phyloP scores from a whole-genome alignment of 2,888 invertebrate species.

The Drosophila macrospina region DNA sequence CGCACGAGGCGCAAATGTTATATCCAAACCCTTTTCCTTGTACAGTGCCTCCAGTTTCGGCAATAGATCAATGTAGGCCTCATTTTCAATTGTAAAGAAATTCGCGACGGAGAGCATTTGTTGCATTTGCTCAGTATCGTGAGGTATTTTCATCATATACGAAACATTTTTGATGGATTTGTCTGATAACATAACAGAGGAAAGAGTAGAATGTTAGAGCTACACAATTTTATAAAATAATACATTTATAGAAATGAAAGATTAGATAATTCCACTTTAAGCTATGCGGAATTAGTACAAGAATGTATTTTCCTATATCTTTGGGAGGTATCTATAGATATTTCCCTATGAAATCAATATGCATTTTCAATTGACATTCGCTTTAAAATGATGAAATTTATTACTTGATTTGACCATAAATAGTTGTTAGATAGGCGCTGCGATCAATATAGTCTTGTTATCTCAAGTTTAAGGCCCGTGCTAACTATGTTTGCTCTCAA shows the following conservation, averaged over 20 bases:
- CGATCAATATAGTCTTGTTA: slow-evolving; percentile 6
- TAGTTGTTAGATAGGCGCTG: slow-evolving; percentile 14
- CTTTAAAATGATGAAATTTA: not conserved
- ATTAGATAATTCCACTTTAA: too few relatives aligned
- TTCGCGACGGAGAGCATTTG: slow-evolving; percentile 60
- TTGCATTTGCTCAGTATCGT: slow-evolving; percentile 57
- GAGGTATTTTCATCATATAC: slow-evolving; percentile 80
- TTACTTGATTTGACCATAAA: slow-evolving; percentile 16
- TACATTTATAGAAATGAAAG: too few relatives aligned
- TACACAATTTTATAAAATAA: too few relatives aligned
- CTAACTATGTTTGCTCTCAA: not conserved
- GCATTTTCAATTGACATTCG: not conserved
- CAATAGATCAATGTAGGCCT: slow-evolving; percentile 64
- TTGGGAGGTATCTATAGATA: too few relatives aligned
- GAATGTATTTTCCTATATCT: too few relatives aligned
- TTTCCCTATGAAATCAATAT: not conserved
- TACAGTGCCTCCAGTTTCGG: slow-evolving; percentile 74
- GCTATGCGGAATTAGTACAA: too few relatives aligned
- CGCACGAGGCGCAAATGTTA: slow-evolving; percentile 60
- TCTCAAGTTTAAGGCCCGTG: slow-evolving; percentile 3
- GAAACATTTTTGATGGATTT: slow-evolving; percentile 50
- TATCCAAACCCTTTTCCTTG: slow-evolving; percentile 51
- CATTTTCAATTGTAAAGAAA: slow-evolving; percentile 70
- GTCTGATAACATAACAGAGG: slow-evolving; percentile 45
- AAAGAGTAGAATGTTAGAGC: not conserved